A percentile compares a stretch with the other conserved stretches of the same genome.
Conservation (phyloP, 2,113 vertebrate species). For the Pleuronectes platessa region DNA sequence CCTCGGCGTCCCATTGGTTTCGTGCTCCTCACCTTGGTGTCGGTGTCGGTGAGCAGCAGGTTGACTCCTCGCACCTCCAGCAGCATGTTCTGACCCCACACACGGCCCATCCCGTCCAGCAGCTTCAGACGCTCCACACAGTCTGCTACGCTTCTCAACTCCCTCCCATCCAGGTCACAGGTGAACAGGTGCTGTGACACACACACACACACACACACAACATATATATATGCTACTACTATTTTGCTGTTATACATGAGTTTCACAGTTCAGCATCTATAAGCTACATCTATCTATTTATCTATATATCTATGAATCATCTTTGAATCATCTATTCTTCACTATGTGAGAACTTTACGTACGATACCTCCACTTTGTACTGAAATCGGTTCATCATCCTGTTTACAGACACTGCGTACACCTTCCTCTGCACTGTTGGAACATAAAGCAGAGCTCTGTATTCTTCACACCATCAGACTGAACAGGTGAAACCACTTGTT, state of each 20-base stretch:
- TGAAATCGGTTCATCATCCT: conserved; percentile 76
- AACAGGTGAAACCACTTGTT: not conserved
- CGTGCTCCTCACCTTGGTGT: conserved; percentile 83
- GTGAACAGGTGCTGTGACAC: conserved; percentile 88
- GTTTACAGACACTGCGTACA: conserved; percentile 82
- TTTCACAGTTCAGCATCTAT: too few relatives aligned
- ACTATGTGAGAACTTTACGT: rapidly evolving
- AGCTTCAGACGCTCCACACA: conserved; percentile 83
- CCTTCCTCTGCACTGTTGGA: conserved; percentile 86
- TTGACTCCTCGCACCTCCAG: conserved; percentile 79
- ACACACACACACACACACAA: not conserved
- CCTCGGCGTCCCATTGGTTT: not conserved
- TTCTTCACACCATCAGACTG: not conserved
- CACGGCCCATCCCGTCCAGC: conserved; percentile 83
- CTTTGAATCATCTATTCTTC: too few relatives aligned
- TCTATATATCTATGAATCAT: too few relatives aligned
- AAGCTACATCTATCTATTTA: too few relatives aligned
- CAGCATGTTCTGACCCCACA: conserved; percentile 93
- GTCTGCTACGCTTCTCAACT: conserved; percentile 74
- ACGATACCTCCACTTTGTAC: conserved; percentile 88
- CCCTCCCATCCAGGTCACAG: conserved; percentile 81
- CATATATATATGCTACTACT: not conserved
- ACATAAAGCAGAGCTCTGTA: conserved; percentile 8
- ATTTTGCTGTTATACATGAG: too few relatives aligned
- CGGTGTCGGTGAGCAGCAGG: conserved; percentile 87